Conservation (phyloP, 2,113 vertebrate genomes). For the Hyla sarda region DNA sequence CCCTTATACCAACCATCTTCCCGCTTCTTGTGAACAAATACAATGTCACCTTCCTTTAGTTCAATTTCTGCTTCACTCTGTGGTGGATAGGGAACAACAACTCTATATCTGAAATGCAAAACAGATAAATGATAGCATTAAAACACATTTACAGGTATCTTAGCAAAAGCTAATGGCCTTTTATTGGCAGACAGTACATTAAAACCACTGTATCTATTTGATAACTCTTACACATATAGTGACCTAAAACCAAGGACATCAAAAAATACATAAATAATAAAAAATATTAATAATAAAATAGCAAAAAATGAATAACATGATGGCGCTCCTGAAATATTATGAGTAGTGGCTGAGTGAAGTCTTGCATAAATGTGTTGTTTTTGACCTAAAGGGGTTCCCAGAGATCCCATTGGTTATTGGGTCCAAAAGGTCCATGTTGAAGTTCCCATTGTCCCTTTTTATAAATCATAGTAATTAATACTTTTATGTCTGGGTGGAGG, state of each 20-base stretch:
- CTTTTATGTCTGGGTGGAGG: too few relatives aligned
- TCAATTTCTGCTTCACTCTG: constrained; percentile 98
- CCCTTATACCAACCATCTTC: constrained; percentile 99
- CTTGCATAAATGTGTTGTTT: too few relatives aligned
- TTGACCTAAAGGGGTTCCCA: not conserved
- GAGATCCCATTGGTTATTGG: too few relatives aligned
- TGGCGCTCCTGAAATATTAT: not conserved
- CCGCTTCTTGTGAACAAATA: constrained; percentile 96
- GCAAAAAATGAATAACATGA: not conserved
- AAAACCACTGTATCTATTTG: not conserved
- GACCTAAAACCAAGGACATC: too few relatives aligned
- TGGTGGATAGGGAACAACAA: constrained; percentile 93
- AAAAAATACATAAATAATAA: too few relatives aligned
- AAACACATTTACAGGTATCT: not conserved
- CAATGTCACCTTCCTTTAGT: constrained; percentile 94
- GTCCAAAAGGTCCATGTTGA: too few relatives aligned
- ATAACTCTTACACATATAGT: too few relatives aligned
- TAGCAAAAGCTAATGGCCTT: not conserved
- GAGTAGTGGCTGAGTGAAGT: not conserved
- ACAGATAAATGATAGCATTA: not conserved
- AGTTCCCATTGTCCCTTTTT: too few relatives aligned
- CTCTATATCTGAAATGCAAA: constrained; percentile 83
- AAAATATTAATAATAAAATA: too few relatives aligned
- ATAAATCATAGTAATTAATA: too few relatives aligned
- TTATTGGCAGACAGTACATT: not conserved